Evolutionary conservation across 2,888 invertebrate genomes (phyloP).

Genomic region (Panorpa germanica): DNA sequence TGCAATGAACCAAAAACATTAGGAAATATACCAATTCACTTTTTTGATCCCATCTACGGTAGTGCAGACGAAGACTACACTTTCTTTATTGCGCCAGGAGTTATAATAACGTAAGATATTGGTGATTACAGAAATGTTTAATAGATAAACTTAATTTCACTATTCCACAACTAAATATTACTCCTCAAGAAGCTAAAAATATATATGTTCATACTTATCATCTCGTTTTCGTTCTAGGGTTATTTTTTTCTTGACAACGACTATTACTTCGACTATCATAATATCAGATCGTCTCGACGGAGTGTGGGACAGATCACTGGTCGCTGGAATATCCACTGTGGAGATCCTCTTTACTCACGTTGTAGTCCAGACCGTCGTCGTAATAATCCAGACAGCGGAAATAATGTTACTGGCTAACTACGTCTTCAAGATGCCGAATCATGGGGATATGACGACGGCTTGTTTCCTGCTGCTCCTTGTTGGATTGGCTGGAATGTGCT

Average conservation of each 20-base stretch:
- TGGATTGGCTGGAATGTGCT: slow-evolving; percentile 72
- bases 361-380: slow-evolving; percentile 50
- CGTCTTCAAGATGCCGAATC: slow-evolving; percentile 23
- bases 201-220: slow-evolving; percentile 1
- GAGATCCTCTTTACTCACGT: slow-evolving; percentile 74
- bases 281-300: slow-evolving; percentile 67
- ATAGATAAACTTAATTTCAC: slow-evolving; percentile 3
- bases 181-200: neutral
- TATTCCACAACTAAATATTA: slow-evolving; percentile 3
- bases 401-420: slow-evolving; percentile 23
- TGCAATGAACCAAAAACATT: slow-evolving; percentile 38
- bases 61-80: slow-evolving; percentile 45
- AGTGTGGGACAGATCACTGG: slow-evolving; percentile 70
- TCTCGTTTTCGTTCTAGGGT: slow-evolving; percentile 32
- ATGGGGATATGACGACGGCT: slow-evolving; percentile 27
- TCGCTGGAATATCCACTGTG: slow-evolving; percentile 62
- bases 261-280: slow-evolving; percentile 66
- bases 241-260: slow-evolving; percentile 68
- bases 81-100: slow-evolving; percentile 69
- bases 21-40: slow-evolving; percentile 42
- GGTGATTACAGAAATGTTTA: neutral
- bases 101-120: slow-evolving; percentile 54
- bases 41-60: slow-evolving; percentile 53
- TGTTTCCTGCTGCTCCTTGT: slow-evolving; percentile 45
- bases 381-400: slow-evolving; percentile 45